phyloP scores from a whole-genome alignment of 64 coral and sea anemone species.

The Astreopora myriophthalma region DNA sequence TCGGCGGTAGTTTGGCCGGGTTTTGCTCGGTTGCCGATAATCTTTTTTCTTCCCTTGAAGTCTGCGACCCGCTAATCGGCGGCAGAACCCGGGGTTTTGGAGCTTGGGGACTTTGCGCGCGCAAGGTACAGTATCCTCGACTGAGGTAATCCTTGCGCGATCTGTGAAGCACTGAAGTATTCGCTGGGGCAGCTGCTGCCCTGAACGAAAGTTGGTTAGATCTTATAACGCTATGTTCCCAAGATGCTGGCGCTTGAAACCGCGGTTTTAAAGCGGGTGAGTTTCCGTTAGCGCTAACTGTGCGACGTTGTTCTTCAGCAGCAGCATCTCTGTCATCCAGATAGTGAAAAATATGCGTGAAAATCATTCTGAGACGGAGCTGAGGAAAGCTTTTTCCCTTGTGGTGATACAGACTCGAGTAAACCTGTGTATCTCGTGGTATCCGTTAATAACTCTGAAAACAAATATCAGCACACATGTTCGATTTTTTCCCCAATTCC shows the following conservation, averaged over 20 bases:
- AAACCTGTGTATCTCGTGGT: neutral
- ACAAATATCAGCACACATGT: neutral
- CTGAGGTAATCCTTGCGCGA: neutral
- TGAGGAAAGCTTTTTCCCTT: neutral
- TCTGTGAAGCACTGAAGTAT: neutral
- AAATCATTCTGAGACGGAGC: slow-evolving; percentile 6
- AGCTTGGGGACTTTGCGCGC: neutral
- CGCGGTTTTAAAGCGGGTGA: neutral
- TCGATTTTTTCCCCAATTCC: no score
- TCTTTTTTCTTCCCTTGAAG: neutral
- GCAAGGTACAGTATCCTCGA: neutral
- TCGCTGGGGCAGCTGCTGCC: neutral
- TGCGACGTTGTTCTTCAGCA: neutral
- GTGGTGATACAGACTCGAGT: neutral
- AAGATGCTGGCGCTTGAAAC: neutral
- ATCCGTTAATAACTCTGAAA: neutral
- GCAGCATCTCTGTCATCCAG: slow-evolving; percentile 37
- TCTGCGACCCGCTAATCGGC: neutral
- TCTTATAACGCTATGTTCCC: neutral
- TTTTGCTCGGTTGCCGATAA: neutral
- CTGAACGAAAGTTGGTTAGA: neutral
- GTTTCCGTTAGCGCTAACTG: neutral
- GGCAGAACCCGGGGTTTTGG: neutral
- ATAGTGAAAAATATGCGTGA: slow-evolving; percentile 39
- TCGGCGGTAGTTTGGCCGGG: neutral